A percentile compares a stretch with the other conserved stretches of the same genome.
These are phyloP conservation scores for Apis dorsata DNA, from an alignment of 1,140 invertebrate species.

Conservation along the genomic window DNA sequence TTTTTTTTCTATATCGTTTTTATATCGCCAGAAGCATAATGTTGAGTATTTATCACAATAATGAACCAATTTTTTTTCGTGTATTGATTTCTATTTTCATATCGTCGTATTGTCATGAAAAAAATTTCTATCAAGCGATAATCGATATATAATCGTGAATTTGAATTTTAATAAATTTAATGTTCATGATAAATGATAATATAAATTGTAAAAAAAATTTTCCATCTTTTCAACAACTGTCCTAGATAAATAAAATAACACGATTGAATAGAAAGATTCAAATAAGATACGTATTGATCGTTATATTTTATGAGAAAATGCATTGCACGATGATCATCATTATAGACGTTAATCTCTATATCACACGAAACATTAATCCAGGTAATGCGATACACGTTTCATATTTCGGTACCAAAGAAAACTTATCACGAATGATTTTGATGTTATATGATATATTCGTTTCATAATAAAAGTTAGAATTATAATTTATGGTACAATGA, in stretches of 20 bases:
- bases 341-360: constrained; percentile 13
- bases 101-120: neutral
- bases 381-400: neutral
- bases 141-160: neutral
- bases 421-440: no score
- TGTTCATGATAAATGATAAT: no score
- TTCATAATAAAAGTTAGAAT: no score
- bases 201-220: neutral
- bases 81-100: neutral
- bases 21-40: neutral
- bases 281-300: constrained; percentile 29
- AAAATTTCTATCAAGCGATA: neutral
- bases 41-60: neutral
- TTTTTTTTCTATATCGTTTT: neutral
- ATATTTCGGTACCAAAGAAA: neutral
- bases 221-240: neutral
- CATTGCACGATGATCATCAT: neutral
- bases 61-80: neutral
- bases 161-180: no score
- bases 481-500: neutral
- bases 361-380: neutral
- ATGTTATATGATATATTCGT: no score
- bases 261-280: neutral
- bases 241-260: constrained; percentile 19
- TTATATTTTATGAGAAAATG: neutral